Base-by-base conservation (phyloP, 2,888 invertebrate genomes). In the Drosophila trichaetosa region DNA sequence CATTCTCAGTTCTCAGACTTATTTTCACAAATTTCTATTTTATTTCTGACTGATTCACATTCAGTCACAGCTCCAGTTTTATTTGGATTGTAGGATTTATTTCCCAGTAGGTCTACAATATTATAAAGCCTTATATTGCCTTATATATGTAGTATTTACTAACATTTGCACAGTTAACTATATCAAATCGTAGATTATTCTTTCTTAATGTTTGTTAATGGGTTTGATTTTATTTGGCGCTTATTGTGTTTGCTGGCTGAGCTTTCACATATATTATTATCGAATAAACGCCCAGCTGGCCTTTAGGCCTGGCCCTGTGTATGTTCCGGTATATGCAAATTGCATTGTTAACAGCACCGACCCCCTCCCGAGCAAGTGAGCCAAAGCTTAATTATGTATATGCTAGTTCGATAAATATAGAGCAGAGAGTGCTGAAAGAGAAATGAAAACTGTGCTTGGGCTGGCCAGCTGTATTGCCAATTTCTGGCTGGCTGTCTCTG, bases 301-400 rank as follows among this genome's bases (percentile, higher is more conserved):
- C 56, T 34, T 16, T 34, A 16, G 29, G 61, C n/a, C 2, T 31
- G 40, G 31, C 13, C n/a, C 18, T 53, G 5, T n/a, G 13, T 18
- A 11, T 65, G 38, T 34, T 53, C 18, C n/a, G 34, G 46, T 34
- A 46, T 69, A 76, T 73, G 73, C 53, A 73, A 73, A 73, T 76
- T 36, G 61, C 31, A 38, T 38, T 18, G 54, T 36, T 61, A 31
- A 48, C 36, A 36, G 52, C 24, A 33, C 33, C 34, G 11, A 7
- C 36, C 27, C 36, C 18, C 24, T 24, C 16, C 21, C 18, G 6
- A 49, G 42, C 38, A 69, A 53, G 46, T 42, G n/a, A 49, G 46
- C 48, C 38, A 18, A 48, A 54, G 71, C 60, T 70, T 59, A 77
- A 77, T 74, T 74, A 71, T 71, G 46, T 60, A 21, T 29, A 38